Evolutionary conservation across 2,113 vertebrate species (phyloP), one percentile per base, ranked within the genome.

Genomic region (Grammomys surdaster): DNA sequence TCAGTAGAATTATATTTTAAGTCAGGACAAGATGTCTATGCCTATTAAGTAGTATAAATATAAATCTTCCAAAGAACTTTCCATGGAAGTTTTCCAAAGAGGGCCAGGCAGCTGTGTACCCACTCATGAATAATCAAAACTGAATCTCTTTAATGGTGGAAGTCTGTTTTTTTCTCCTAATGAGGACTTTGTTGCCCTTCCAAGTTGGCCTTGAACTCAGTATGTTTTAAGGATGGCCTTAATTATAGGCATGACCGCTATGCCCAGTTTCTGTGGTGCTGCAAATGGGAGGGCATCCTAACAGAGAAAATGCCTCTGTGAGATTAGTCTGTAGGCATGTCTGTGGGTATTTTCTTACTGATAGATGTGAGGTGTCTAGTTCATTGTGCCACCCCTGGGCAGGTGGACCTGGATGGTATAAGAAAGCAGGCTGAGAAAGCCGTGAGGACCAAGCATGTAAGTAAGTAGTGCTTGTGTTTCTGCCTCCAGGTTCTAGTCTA

Each of bases 1-100:
- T 93, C 11, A 93, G 31, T 54, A 46, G 40, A 88, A 72, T 67
- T 91, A 26, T 90, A 12, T 76, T 95, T 93, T 6, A 93, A 28
- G 70, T 84, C 16, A 88, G 60, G 75, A 80, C 54, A 87, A 75
- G 31, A 65, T 90, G 28, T 88, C 19, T 88, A 3, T 85, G 31
- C n/a, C 28, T 88, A 5, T 69, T 58, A 89, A 93, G 19, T 31
- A 89, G 22, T 92, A 36, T 89, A 76, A 91, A 78, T 67, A 65
- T 81, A 56, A 96, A 54, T 88, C 72, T 78, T 85, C 10, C 31
- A 77, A n/a, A 93, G 43, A 54, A 51, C 10, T 14, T 31, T 69
- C 7, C 48, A 93, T 54, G 48, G 13, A 54, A n/a, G n/a, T 46
- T 85, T 20, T 19, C 17, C 60, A 63, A 48, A 43, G 51, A 88